Conservation (phyloP, 2,797 vertebrate genomes). For the Myotis myotis region DNA sequence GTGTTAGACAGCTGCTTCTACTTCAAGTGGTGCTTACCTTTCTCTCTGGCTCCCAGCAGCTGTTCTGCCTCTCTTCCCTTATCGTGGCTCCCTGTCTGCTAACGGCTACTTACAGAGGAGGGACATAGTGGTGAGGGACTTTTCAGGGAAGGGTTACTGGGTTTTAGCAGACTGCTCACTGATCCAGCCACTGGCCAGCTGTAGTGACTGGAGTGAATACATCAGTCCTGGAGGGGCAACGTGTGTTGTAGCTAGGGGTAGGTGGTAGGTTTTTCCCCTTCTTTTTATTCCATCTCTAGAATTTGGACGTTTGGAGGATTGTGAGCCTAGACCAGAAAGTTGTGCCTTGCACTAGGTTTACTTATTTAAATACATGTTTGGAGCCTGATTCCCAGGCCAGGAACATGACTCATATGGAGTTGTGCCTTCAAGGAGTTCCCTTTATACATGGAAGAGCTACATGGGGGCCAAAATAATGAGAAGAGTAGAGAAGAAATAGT, state of each 20-base stretch:
- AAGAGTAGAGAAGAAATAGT: not conserved
- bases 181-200: not conserved
- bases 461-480: constrained; percentile 3
- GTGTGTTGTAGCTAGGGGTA: not conserved
- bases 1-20: not conserved
- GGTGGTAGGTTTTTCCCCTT: not conserved
- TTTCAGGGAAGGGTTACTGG: not conserved
- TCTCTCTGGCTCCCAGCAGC: not conserved
- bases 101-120: not conserved
- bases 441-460: not conserved
- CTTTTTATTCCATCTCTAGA: constrained; percentile 25
- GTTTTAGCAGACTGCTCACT: not conserved
- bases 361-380: constrained; percentile 14
- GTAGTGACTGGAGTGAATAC: not conserved
- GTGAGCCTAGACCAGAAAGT: constrained; percentile 17
- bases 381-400: not conserved
- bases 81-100: not conserved
- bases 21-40: not conserved
- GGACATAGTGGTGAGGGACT: not conserved
- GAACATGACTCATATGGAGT: not conserved
- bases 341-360: not conserved
- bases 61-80: not conserved
- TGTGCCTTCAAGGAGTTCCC: not conserved
- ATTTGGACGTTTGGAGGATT: constrained; percentile 18
- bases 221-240: not conserved